phyloP scores from a whole-genome alignment of 1,140 invertebrate genomes.

The Anthonomus grandis region DNA sequence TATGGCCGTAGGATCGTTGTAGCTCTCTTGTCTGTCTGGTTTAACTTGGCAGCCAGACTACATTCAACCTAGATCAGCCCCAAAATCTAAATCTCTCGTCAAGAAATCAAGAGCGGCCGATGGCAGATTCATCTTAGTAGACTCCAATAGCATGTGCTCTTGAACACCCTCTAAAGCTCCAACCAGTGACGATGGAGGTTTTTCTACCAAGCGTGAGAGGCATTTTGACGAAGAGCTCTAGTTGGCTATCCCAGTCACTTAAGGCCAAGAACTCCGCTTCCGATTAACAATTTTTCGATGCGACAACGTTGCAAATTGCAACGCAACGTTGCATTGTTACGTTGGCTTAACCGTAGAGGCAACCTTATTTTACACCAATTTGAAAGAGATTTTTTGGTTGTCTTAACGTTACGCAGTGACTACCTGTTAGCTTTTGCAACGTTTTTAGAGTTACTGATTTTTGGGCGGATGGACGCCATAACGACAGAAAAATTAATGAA shows the following conservation, averaged over 20 bases:
- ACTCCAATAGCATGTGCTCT: constrained; percentile 58
- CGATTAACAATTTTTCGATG: too few species aligned
- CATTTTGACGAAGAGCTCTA: constrained; percentile 64
- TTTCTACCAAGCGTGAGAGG: constrained; percentile 58
- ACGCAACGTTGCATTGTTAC: too few species aligned
- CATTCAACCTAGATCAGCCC: constrained; percentile 53
- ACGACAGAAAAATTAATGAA: too few species aligned
- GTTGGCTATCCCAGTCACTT: constrained; percentile 64
- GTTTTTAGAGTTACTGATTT: too few species aligned
- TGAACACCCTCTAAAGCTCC: constrained; percentile 65
- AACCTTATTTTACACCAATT: too few species aligned
- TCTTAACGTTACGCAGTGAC: too few species aligned
- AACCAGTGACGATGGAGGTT: constrained; percentile 80
- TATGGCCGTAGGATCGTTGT: constrained; percentile 66
- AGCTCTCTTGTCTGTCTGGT: constrained; percentile 39
- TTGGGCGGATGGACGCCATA: too few species aligned
- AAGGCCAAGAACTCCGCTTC: constrained; percentile 66
- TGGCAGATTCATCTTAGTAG: constrained; percentile 68
- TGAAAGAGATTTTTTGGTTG: too few species aligned
- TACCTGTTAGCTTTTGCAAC: too few species aligned
- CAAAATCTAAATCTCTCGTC: constrained; percentile 53
- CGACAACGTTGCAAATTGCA: too few species aligned
- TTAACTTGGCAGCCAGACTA: constrained; percentile 53
- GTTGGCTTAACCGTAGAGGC: too few species aligned
- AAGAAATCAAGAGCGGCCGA: constrained; percentile 69